Base-by-base conservation (phyloP, 2,888 invertebrate genomes). In the Antheraea assamensis region DNA sequence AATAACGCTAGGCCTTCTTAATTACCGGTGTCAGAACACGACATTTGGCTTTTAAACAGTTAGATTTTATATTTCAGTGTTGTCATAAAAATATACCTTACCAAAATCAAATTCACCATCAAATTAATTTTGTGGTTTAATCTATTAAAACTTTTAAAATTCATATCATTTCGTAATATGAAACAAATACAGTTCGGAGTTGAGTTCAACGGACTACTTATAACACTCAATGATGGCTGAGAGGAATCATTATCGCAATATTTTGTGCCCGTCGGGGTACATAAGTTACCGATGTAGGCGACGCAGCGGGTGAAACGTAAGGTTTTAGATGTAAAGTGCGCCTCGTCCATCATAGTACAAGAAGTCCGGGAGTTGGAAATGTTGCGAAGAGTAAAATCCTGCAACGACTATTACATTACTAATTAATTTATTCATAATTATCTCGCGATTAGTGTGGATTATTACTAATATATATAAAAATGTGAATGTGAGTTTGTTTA, bases 241-340 rank as follows among this genome's bases (percentile, higher is more conserved):
- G 27, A 30, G 86, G 86, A 89, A 87, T 85, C 89, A 91, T 93
- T 92, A 93, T 91, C 91, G 87, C 90, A 85, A 89, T 91, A 64
- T 89, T 90, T 85, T 81, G 81, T 79, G 78, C 80, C 79, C 80
- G 82, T 80, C n/a, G 76, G 78, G 78, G 77, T 82, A 83, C 87
- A 87, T 89, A 90, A 85, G 83, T 83, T 84, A 83, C 78, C 30
- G 70, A 70, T n/a, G 72, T 74, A 72, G 71, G 68, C 79, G 78
- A 79, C 79, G 64, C 82, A 81, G 80, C 80, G 76, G 81, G 79
- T 47, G 55, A 52, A 73, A 77, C 76, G 74, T 73, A 68, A 72
- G 47, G 24, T 75, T 74, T 71, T 71, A 66, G 74, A 74, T 71
- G 64, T 71, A 68, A 64, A 73, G 76, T 73, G 75, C 77, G 79